These are phyloP conservation scores for Heliconius ismenius DNA, from an alignment of 2,888 invertebrate genomes.

Conservation along the genomic window DNA sequence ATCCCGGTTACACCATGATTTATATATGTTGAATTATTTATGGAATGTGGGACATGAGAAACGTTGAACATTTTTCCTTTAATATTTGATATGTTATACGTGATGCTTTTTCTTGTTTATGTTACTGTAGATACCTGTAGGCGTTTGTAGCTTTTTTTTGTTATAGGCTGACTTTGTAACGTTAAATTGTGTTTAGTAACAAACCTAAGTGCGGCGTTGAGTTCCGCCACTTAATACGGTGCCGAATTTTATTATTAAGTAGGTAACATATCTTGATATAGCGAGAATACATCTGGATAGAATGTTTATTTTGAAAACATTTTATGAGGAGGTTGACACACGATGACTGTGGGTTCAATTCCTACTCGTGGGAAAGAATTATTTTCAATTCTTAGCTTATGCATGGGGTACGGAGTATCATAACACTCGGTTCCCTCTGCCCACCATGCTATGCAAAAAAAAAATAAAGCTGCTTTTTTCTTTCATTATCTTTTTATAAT, in stretches of 20 bases:
- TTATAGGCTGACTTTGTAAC: neutral
- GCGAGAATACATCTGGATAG: too few relatives aligned
- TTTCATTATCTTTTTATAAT: too few relatives aligned
- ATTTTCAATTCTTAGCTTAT: too few relatives aligned
- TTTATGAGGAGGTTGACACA: too few relatives aligned
- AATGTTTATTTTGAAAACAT: neutral
- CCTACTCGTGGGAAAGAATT: too few relatives aligned
- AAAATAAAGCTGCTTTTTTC: too few relatives aligned
- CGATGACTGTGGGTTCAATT: too few relatives aligned
- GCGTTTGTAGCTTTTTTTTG: neutral
- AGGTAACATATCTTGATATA: too few relatives aligned
- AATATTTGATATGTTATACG: constrained; percentile 3
- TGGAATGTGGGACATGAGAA: constrained; percentile 35
- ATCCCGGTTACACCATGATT: constrained; percentile 41
- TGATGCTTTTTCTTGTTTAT: neutral
- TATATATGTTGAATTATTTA: constrained; percentile 38
- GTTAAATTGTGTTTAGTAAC: neutral
- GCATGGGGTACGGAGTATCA: neutral
- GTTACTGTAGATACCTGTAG: neutral
- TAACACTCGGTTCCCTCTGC: too few relatives aligned
- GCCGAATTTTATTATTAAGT: too few relatives aligned
- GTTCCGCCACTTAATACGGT: neutral
- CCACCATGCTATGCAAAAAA: neutral
- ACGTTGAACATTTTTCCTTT: constrained; percentile 8
- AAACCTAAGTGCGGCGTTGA: neutral